Base-by-base conservation (phyloP, 1,140 invertebrate species). In the Magallana angulata region DNA sequence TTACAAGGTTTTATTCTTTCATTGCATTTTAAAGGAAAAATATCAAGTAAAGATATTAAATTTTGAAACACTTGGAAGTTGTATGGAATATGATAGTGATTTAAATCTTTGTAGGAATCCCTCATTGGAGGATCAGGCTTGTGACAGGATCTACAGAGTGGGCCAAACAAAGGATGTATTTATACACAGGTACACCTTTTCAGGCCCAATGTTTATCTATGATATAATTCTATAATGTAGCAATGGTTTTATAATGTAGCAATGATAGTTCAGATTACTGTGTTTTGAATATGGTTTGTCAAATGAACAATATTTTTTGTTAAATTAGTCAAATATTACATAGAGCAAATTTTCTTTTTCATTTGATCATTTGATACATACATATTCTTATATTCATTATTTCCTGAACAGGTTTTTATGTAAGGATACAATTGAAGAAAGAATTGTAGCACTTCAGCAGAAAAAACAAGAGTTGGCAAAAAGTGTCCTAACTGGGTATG, bases 111-210 rank as follows among this genome's bases (percentile, higher is more conserved):
- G 0, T 68, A 94, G 94, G 94, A 99, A 99, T 96, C 98, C 98
- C 0, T 98, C 98, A 91, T 95, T 99, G 36, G 98, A 99, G 95
- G 95, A 96, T 7, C 98, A 99, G 94, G 98, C 98, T 0, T 98
- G 97, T 95, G 98, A 99, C 95, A 95, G 98, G 76, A 97, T 99
- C 80, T 98, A 98, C 95, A 95, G 98, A 57, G 96, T 98, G 80
- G 98, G 98, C 0, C 98, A 99, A 93, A 96, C 93, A 16, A 97
- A 97, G 93, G 93, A 96, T 92, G 98, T 98, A 0, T 96, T 96
- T 85, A 96, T 99, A 80, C 98, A 98, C 93, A 98, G 97, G 97
- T 97, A 14, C 48, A 36, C 60, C 6, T 62, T 2, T 0, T 16
- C 18, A 14, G 60, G 7, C 1, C 18, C 6, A 12, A 62, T 48